Conservation (phyloP, 2,797 vertebrate genomes). For the Acanthurus leucopareius region DNA sequence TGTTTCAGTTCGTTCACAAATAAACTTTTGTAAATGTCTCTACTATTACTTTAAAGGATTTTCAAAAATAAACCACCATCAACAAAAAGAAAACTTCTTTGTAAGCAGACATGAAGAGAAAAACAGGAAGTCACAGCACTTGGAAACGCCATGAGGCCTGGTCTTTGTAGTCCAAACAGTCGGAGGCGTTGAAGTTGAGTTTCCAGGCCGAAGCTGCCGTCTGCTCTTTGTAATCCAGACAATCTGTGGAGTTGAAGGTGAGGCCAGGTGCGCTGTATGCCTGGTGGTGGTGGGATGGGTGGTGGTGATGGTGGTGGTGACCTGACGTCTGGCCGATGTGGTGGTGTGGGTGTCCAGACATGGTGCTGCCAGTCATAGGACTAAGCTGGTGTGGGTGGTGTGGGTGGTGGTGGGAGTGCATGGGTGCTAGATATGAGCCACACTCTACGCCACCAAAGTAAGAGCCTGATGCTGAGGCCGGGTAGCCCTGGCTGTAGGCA, state of each 20-base stretch:
- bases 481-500: constrained; percentile 92
- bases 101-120: constrained; percentile 28
- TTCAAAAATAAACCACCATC: constrained; percentile 59
- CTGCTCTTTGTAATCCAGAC: constrained; percentile 99
- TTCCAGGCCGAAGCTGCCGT: constrained; percentile 91
- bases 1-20: constrained; percentile 50
- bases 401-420: constrained; percentile 95
- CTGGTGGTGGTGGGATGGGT: constrained; percentile 90
- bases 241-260: constrained; percentile 95
- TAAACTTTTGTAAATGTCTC: constrained; percentile 58
- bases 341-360: constrained; percentile 91
- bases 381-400: constrained; percentile 92
- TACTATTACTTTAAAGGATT: constrained; percentile 53
- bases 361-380: constrained; percentile 90
- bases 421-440: constrained; percentile 93
- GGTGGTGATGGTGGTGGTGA: constrained; percentile 89
- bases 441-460: constrained; percentile 97
- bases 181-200: constrained; percentile 96
- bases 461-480: constrained; percentile 84
- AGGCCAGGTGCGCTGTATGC: constrained; percentile 89
- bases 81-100: constrained; percentile 49
- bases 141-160: constrained; percentile 98
- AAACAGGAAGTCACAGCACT: constrained; percentile 89
- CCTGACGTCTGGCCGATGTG: constrained; percentile 91
- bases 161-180: constrained; percentile 99